Conservation (phyloP, 2,888 invertebrate species). For the Aspidapion aeneum region DNA sequence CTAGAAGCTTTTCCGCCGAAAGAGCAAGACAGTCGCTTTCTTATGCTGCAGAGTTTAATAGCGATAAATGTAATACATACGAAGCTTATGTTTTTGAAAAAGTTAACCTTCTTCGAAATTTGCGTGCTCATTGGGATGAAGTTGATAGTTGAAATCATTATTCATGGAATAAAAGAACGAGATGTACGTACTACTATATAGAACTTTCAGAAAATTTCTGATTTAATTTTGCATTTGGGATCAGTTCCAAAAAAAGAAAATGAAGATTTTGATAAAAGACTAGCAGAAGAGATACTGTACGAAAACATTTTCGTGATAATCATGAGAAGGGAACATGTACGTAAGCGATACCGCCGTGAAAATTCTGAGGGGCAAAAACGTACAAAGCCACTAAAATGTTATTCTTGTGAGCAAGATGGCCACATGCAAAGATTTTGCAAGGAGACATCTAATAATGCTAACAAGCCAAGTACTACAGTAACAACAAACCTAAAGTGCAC, state of each 20-base stretch:
- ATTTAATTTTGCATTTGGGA: constrained; percentile 17
- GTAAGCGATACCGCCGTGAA: too few relatives aligned
- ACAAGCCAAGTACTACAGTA: constrained; percentile 4
- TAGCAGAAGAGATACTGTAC: too few relatives aligned
- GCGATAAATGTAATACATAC: constrained; percentile 24
- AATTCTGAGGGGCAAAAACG: too few relatives aligned
- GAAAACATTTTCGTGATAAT: not conserved
- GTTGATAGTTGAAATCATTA: constrained; percentile 11
- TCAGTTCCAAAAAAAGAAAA: constrained; percentile 2
- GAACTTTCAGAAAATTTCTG: not conserved
- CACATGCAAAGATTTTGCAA: too few relatives aligned
- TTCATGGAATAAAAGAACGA: constrained; percentile 11
- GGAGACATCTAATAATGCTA: not conserved
- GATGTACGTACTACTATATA: constrained; percentile 4
- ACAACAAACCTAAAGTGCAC: too few relatives aligned
- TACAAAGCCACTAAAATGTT: too few relatives aligned
- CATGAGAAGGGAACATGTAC: not conserved
- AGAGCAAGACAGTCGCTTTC: too few relatives aligned
- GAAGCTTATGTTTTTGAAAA: too few relatives aligned
- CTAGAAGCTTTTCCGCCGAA: too few relatives aligned
- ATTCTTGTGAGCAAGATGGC: too few relatives aligned
- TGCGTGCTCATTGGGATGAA: constrained; percentile 11
- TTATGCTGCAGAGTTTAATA: constrained; percentile 21
- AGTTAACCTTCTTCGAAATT: constrained; percentile 23
- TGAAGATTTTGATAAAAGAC: too few relatives aligned